These are phyloP conservation scores for Dicroscelio sp. DNA, from an alignment of 2,888 invertebrate species.

Conservation along the genomic window DNA sequence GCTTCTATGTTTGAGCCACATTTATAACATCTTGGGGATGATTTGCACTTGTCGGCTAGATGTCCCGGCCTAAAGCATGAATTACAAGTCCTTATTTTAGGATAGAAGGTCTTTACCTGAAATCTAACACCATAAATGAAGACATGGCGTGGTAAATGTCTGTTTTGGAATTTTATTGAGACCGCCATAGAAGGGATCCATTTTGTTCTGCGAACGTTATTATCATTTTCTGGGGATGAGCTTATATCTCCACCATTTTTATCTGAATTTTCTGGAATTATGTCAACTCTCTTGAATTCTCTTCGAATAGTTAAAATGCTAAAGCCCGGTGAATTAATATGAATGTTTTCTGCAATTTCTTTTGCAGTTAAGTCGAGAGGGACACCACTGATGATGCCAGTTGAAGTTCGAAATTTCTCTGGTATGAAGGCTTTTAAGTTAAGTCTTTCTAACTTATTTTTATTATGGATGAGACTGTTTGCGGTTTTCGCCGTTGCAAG, in stretches of 20 bases:
- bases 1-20: no score
- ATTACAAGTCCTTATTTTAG: neutral
- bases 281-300: neutral
- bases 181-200: conserved; percentile 1
- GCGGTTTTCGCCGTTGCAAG: no score
- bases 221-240: no score
- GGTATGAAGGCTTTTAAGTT: conserved; percentile 21
- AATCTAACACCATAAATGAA: neutral
- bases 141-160: neutral
- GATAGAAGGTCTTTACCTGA: neutral
- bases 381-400: conserved; percentile 15
- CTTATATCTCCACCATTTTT: no score
- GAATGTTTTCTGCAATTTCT: conserved; percentile 35
- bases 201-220: no score
- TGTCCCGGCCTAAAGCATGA: conserved; percentile 18
- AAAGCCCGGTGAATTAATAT: conserved; percentile 22
- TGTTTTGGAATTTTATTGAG: conserved; percentile 31
- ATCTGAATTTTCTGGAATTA: neutral
- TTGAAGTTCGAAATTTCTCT: neutral
- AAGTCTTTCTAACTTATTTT: no score
- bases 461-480: no score
- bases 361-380: neutral
- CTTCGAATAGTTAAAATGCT: neutral
- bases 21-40: no score
- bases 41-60: neutral